Evolutionary conservation across 30 jellyfish, hydroid and myxozoan genomes (phyloP).

Genomic region (Euphysa ruthae): DNA sequence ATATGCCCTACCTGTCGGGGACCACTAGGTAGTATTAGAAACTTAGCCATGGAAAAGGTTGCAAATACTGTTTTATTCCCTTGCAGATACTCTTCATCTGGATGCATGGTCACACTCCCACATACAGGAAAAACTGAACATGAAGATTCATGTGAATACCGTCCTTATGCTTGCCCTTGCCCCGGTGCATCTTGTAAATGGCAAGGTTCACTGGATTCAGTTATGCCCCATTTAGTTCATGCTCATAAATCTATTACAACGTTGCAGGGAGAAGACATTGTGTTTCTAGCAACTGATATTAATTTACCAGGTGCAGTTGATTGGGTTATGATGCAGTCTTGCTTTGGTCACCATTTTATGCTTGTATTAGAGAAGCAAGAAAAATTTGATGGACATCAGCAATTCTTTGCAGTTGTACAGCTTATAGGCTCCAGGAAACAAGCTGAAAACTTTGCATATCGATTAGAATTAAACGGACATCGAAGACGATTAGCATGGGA

Average conservation of each 20-base stretch:
- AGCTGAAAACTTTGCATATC: constrained; percentile 94
- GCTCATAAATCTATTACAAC: constrained; percentile 96
- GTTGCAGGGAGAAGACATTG: constrained; percentile 94
- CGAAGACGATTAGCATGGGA: constrained; percentile 98
- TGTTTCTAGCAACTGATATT: constrained; percentile 88
- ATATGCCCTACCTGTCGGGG: constrained; percentile 99
- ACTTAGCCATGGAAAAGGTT: constrained; percentile 94
- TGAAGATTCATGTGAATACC: constrained; percentile 87
- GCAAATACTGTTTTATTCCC: constrained; percentile 91
- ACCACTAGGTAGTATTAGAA: constrained; percentile 96
- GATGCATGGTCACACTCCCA: constrained; percentile 75
- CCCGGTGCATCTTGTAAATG: constrained; percentile 99
- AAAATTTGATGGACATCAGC: constrained; percentile 94
- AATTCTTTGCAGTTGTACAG: constrained; percentile 94
- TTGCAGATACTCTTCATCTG: constrained; percentile 74
- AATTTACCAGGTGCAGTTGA: constrained; percentile 98
- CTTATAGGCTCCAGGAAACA: constrained; percentile 88
- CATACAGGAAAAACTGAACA: constrained; percentile 85
- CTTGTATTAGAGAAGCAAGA: constrained; percentile 90
- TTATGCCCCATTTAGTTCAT: constrained; percentile 91
- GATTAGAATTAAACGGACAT: constrained; percentile 92
- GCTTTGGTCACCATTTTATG: constrained; percentile 97
- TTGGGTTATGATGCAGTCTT: constrained; percentile 99
- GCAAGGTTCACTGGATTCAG: constrained; percentile 95
- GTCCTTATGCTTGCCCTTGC: constrained; percentile 98